Base-by-base conservation (phyloP, 92 coral and sea anemone genomes). In the Desmophyllum pertusum region DNA sequence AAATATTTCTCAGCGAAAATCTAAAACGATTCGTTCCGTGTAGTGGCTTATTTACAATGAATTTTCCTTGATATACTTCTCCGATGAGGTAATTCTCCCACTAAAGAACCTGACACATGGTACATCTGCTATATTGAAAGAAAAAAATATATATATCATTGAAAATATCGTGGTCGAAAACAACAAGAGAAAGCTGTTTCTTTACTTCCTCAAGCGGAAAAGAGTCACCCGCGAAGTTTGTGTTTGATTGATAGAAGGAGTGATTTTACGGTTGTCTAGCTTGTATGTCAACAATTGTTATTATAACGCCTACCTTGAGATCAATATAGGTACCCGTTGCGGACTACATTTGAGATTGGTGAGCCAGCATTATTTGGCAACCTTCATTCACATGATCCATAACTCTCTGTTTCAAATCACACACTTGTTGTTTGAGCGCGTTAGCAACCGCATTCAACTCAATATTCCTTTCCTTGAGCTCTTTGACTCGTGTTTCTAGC, bases 351-450 rank as follows among this genome's bases (percentile, higher is more conserved):
- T 91, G 98, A 30, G 98, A 89, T 79, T 94, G 98, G 86, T 97
- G 98, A 51, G 92, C 95, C 38, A 97, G 89, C 98, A 95, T 94
- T 75, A 97, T 94, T 88, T 95, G 99, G 77, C 99, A 97, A 17
- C 99, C 99, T 72, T 97, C 99, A 27, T 93, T 87, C 84, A 97
- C 99, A 90, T 97, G 99, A 84, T 97, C 99, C 99, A 97, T 97
- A 15, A 97, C 99, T 70, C 86, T 85, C 75, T 97, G 99, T 80
- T 97, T 97, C 41, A 97, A 85, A 86, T 97, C 98, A 82, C 99
- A 97, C 25, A 97, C 96, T 89, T 97, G 99, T 88, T 97, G 99
- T 85, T 97, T 97, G 30, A 97, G 73, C 1, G 99, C 98, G 52
- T 97, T 97, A 0, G 97, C 99, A 13, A 97, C 94, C 25, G 99